These are phyloP conservation scores for Porites australiensis DNA, from an alignment of 64 coral and sea anemone species.

Conservation along the genomic window DNA sequence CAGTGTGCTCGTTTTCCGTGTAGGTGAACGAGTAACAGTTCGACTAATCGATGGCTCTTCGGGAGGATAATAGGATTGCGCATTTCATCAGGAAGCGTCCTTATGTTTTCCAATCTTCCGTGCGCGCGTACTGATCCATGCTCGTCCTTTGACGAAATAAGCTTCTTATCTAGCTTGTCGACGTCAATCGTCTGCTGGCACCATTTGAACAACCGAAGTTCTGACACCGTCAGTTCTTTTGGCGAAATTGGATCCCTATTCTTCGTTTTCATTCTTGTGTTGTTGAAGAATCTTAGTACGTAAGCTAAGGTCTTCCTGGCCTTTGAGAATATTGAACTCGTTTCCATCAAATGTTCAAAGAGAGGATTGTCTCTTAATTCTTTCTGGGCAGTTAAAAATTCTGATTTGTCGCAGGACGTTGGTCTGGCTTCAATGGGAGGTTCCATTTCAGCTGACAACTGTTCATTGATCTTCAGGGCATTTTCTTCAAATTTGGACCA, in stretches of 20 bases:
- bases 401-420: no score
- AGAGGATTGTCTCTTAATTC: slow-evolving; percentile 25
- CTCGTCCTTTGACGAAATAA: no score
- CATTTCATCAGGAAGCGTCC: slow-evolving; percentile 7
- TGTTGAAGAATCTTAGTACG: slow-evolving; percentile 44
- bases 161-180: no score
- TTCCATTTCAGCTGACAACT: slow-evolving; percentile 6
- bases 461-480: background rate
- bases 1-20: slow-evolving; percentile 26
- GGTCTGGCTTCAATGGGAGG: no score
- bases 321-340: slow-evolving; percentile 22
- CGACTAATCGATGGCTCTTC: background rate
- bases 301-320: slow-evolving; percentile 48
- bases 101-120: slow-evolving; percentile 24
- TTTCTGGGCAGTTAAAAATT: no score
- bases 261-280: slow-evolving; percentile 6
- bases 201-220: background rate
- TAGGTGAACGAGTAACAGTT: background rate
- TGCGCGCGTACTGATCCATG: no score
- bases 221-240: slow-evolving; percentile 47
- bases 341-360: slow-evolving; percentile 10
- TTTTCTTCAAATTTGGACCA: slow-evolving; percentile 61
- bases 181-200: no score
- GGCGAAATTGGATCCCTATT: slow-evolving; percentile 9
- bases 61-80: slow-evolving; percentile 16